Evolutionary conservation across 2,113 vertebrate genomes (phyloP), one percentile per base, ranked within the genome.

Genomic region (Hippolais icterina): DNA sequence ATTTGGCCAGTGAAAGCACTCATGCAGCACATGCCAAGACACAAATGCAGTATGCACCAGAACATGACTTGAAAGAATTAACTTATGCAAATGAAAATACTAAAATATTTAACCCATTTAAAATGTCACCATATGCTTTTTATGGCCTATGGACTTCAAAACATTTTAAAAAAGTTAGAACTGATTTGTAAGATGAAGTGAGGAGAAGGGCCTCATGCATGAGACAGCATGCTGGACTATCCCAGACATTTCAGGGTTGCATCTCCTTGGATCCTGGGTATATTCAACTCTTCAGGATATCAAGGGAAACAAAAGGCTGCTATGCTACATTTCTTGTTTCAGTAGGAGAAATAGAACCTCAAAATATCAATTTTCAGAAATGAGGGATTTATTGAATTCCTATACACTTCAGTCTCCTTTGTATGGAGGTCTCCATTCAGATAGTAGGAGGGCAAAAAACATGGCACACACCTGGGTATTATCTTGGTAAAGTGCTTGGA

Each of bases 21-120:
- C 94, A 88, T 80, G 83, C 94, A 95, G 37, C 12, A 63, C 94
- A 87, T 87, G 94, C 91, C 59, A 49, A 63, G 57, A 87, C 76
- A 65, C 61, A 91, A 78, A 69, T 70, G 72, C 66, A 93, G 77
- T 78, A 95, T 91, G 66, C 85, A 94, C 56, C 57, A 90, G 82
- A 95, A 94, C 79, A 88, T 56, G 63, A 57, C 24, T 74, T 27
- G 20, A 89, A 82, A 93, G 11, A 90, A 87, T 64, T 33, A 90
- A 90, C 35, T 21, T 68, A 33, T 2, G 28, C 31, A 83, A 78
- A 70, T n/a, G 23, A 91, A 83, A 91, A 80, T 28, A 81, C 6
- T 53, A 27, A 77, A 59, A 68, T 42, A 89, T 27, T 77, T 44
- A 75, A 81, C 23, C 28, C 20, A 59, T 60, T 88, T 83, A 59